Evolutionary conservation across 1,140 invertebrate species (phyloP), one percentile per base, ranked within the genome.

Genomic region (Ruditapes philippinarum): DNA sequence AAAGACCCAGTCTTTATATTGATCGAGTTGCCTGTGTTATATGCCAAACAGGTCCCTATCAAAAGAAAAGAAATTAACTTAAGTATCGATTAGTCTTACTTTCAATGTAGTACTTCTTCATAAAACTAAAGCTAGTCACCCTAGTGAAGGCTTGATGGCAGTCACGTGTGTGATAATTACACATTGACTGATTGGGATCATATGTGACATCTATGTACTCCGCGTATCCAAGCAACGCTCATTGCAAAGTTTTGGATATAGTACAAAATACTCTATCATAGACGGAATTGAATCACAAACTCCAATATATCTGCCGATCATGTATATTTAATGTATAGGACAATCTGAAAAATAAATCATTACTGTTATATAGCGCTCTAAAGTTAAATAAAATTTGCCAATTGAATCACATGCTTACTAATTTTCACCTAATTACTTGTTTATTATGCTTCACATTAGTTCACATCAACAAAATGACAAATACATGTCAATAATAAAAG

Each of bases 131-230:
- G 5, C 7, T 7, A 65, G 7, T 5, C 4, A 57, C 4, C 19
- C 12, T 31, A 9, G 25, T 9, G 12, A 31, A 33, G 7, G 3
- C 1, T 7, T 14, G 4, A 31, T 36, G 62, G 25, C 62, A 65
- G 33, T 65, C 62, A 65, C 62, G 33, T 5, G 12, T n/a, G n/a
- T 65, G 62, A 36, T 65, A 65, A 31, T 36, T 31, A 19, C 62
- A 65, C 14, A 9, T 31, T 22, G 33, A 36, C 7, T 65, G 2
- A 1, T 12, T 9, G 3, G 62, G 2, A 22, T 5, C 25, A 31
- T 65, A 80, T 9, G 76, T 80, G n/a, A 80, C 76, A 11, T 49
- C 76, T 17, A 45, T 9, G 49, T 49, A 80, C 1, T 25, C 42
- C 3, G 14, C 19, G 42, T 80, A n/a, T 80, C 76, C 12, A 80